Base-by-base conservation (phyloP, 2,888 invertebrate species). In the Ophioninae sp. region DNA sequence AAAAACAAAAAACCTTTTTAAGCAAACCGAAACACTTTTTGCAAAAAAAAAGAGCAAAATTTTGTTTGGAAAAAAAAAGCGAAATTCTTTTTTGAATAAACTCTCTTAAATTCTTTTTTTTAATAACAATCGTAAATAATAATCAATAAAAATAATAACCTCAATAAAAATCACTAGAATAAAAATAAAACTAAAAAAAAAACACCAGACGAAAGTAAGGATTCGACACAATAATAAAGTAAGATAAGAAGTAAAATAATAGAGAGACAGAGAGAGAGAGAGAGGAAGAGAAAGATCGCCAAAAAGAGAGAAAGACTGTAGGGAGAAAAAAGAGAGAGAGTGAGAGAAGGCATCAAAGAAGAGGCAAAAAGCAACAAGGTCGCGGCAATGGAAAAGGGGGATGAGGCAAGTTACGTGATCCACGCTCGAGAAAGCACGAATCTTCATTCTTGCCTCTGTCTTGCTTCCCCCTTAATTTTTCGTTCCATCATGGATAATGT, bases 391-490 rank as follows among this genome's bases (percentile, higher is more conserved):
- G 77, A 85, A 83, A 83, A 64, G 69, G 50, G 77, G 84, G 65
- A 81, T 81, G 81, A 83, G 84, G 86, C 86, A 86, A 30, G 77
- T 87, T 84, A 84, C 84, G 85, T 87, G 87, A 89, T 90, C 88
- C 87, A 88, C 90, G 89, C 87, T 91, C 88, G 88, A 90, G 84
- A 64, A 81, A 79, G 89, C 90, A 89, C 89, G 90, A 89, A 90
- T 77, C 62, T 76, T 85, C 82, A 81, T 82, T 84, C 84, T 62
- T 82, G 77, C 74, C 76, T 75, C 76, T 67, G 73, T 70, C 72
- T 80, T 72, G 72, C 69, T 75, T 41, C 59, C 80, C 72, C 81
- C 85, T 85, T 82, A 83, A 86, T 83, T 76, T 84, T 84, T 68
- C 78, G 62, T 79, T 84, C 84, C 82, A 85, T 82, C 82, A 62